phyloP scores from a whole-genome alignment of 1,140 invertebrate species.

The Phymorhynchus buccinoides region DNA sequence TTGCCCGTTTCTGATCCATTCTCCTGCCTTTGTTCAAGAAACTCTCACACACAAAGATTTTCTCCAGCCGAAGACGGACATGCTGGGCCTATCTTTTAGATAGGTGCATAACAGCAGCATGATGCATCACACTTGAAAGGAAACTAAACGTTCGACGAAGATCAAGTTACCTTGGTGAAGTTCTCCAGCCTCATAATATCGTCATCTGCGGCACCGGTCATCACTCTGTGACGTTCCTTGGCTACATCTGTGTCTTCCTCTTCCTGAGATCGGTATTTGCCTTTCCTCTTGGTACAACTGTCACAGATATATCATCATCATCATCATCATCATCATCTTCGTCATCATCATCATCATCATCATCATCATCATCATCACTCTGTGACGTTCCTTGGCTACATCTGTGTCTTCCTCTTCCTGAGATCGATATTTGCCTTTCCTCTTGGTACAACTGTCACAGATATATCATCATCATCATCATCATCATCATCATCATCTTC shows the following conservation, averaged over 20 bases:
- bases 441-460: slow-evolving; percentile 17
- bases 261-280: slow-evolving; percentile 29
- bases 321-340: too few species aligned
- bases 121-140: not conserved
- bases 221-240: slow-evolving; percentile 72
- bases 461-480: not conserved
- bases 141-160: not conserved
- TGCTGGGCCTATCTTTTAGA: too few species aligned
- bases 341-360: not conserved
- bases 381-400: slow-evolving; percentile 73
- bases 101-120: not conserved
- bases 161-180: slow-evolving; percentile 71
- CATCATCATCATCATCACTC: too few species aligned
- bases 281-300: not conserved
- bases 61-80: too few species aligned
- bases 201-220: slow-evolving; percentile 62
- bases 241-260: slow-evolving; percentile 76
- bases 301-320: not conserved
- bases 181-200: slow-evolving; percentile 72
- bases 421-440: slow-evolving; percentile 27
- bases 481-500: not conserved
- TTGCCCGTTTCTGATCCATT: too few species aligned
- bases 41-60: too few species aligned
- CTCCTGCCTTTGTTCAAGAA: too few species aligned
- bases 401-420: slow-evolving; percentile 74